Percentiles rank a stretch among this genome's conserved stretches.
phyloP scores from a whole-genome alignment of 2,888 invertebrate species.

The Tetramorium bicarinatum region DNA sequence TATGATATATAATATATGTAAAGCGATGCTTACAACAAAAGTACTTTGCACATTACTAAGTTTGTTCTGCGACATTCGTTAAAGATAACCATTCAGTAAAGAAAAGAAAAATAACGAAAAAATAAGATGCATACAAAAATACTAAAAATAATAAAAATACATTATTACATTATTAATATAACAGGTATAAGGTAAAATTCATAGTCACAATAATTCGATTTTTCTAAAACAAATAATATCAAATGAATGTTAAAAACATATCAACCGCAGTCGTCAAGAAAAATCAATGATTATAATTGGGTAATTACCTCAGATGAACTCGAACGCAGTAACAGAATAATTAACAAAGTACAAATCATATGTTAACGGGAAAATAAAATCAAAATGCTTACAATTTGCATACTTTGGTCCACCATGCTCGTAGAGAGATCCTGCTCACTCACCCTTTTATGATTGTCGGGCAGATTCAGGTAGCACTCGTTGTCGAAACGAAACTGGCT shows the following conservation, averaged over 20 bases:
- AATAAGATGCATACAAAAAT: background rate
- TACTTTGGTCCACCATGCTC: conserved; percentile 88
- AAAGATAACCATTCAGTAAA: conserved; percentile 7
- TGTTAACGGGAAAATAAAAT: conserved; percentile 75
- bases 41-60: conserved; percentile 9
- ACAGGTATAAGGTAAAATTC: conserved; percentile 6
- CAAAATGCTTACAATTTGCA: conserved; percentile 91
- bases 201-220: background rate
- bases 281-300: conserved; percentile 58
- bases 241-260: conserved; percentile 49
- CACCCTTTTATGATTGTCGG: conserved; percentile 99
- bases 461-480: conserved; percentile 98
- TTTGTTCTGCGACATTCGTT: background rate
- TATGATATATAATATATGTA: background rate
- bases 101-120: background rate
- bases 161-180: conserved; percentile 5
- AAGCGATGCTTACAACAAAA: conserved; percentile 38
- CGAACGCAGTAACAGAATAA: conserved; percentile 79
- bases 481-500: conserved; percentile 99
- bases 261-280: conserved; percentile 46
- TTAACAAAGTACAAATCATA: conserved; percentile 77
- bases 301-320: conserved; percentile 82
- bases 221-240: conserved; percentile 15
- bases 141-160: background rate
- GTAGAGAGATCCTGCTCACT: conserved; percentile 88